These are phyloP conservation scores for Microhierax caerulescens DNA, from an alignment of 2,797 vertebrate species.

Conservation along the genomic window DNA sequence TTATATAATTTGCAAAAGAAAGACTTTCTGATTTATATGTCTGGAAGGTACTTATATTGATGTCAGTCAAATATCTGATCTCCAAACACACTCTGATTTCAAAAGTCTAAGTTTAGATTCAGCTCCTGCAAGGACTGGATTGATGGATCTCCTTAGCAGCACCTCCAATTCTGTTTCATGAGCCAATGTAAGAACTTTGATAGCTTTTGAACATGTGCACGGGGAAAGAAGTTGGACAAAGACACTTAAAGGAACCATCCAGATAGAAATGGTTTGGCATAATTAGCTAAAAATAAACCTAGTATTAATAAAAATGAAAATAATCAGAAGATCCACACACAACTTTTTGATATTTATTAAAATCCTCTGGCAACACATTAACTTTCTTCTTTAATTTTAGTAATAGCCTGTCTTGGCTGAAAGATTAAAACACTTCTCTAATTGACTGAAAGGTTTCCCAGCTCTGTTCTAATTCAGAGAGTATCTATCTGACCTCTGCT, in stretches of 20 bases:
- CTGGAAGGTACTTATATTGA: background rate
- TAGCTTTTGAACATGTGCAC: background rate
- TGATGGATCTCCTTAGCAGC: background rate
- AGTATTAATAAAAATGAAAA: constrained; percentile 17
- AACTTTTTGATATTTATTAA: constrained; percentile 24
- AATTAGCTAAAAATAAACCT: constrained; percentile 21
- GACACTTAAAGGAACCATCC: background rate
- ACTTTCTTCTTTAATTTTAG: background rate
- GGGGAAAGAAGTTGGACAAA: background rate
- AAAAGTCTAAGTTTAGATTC: background rate
- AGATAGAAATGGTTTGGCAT: background rate
- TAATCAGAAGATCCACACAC: background rate
- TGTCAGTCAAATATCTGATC: background rate
- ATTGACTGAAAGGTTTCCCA: background rate
- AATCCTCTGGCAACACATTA: background rate
- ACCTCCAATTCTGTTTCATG: background rate
- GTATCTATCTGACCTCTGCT: background rate
- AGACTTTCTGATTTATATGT: background rate
- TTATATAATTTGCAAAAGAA: background rate
- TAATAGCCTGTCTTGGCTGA: background rate
- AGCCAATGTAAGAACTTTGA: background rate
- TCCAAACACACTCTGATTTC: background rate
- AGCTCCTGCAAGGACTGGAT: background rate
- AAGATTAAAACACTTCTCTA: background rate
- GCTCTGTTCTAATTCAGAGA: background rate